Percentiles rank a stretch among this genome's conserved stretches.
phyloP scores from a whole-genome alignment of 2,797 vertebrate genomes.

The Pogonophryne albipinna region DNA sequence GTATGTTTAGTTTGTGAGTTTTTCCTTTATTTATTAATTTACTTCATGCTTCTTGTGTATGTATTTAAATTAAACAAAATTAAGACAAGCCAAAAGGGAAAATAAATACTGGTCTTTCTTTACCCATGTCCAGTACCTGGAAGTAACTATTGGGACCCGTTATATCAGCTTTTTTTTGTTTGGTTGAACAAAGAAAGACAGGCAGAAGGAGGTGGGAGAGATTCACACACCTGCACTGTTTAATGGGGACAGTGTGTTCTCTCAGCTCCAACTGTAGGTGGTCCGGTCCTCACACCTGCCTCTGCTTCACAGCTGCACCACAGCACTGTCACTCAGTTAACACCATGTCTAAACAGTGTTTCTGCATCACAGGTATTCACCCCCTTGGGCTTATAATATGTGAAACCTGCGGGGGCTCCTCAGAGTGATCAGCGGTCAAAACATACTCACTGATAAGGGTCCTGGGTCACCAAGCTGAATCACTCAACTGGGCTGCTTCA shows the following conservation, averaged over 20 bases:
- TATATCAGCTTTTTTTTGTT: not conserved
- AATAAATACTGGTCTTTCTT: not conserved
- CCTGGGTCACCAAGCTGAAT: conserved; percentile 44
- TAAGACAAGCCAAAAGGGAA: not conserved
- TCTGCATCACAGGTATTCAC: conserved; percentile 65
- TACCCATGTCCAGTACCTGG: not conserved
- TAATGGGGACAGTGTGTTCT: conserved; percentile 67
- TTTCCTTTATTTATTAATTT: no score
- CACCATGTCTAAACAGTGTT: conserved; percentile 66
- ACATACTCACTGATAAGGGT: conserved; percentile 58
- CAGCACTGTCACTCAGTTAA: conserved; percentile 71
- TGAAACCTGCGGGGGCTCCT: conserved; percentile 46
- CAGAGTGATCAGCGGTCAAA: conserved; percentile 66
- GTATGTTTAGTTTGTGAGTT: no score
- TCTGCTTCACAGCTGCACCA: conserved; percentile 72
- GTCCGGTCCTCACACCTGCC: conserved; percentile 75
- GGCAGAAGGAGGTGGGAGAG: not conserved
- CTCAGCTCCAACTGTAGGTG: conserved; percentile 67
- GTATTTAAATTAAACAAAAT: no score
- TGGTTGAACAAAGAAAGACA: conserved; percentile 16
- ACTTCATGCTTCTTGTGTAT: no score
- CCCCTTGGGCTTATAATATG: conserved; percentile 46
- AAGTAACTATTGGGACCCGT: conserved; percentile 20
- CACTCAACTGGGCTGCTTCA: conserved; percentile 32
- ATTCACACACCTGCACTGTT: conserved; percentile 74